Evolutionary conservation across 2,797 vertebrate genomes (phyloP).

Genomic region (Neomorphus geoffroyi): DNA sequence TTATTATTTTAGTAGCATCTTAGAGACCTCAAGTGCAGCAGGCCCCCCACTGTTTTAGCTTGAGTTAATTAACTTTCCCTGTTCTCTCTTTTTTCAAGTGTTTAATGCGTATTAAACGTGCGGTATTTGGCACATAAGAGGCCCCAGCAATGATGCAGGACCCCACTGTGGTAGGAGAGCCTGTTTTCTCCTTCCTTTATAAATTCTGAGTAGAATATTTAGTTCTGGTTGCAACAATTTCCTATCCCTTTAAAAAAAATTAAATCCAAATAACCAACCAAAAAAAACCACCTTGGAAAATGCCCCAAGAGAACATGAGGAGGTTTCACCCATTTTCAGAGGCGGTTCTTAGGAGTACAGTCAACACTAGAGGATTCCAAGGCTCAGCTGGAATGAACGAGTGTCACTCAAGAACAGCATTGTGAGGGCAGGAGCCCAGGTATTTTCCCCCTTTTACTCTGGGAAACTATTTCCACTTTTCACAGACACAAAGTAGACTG

Average conservation of each 20-base stretch:
- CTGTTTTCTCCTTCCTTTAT: neutral
- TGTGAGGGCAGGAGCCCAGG: neutral
- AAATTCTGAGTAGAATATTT: neutral
- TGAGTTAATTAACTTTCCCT: slow-evolving; percentile 29
- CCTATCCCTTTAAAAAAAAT: no score
- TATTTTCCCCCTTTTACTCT: neutral
- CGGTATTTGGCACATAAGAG: neutral
- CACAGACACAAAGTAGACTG: neutral
- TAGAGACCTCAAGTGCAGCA: neutral
- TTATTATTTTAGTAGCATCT: slow-evolving; percentile 6
- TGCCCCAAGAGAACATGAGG: neutral
- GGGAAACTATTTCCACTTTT: neutral
- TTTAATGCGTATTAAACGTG: slow-evolving; percentile 18
- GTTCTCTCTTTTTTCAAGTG: neutral
- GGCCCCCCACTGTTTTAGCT: neutral
- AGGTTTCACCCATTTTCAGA: neutral
- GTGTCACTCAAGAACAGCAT: neutral
- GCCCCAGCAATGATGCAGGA: neutral
- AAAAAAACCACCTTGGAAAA: neutral
- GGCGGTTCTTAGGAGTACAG: neutral
- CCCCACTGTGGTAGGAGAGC: neutral
- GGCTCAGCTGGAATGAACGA: neutral
- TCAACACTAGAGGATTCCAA: neutral
- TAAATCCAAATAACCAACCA: no score
- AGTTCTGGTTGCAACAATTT: neutral